Conservation (phyloP, 2,888 invertebrate species). For the Acanthoscelides obtectus region DNA sequence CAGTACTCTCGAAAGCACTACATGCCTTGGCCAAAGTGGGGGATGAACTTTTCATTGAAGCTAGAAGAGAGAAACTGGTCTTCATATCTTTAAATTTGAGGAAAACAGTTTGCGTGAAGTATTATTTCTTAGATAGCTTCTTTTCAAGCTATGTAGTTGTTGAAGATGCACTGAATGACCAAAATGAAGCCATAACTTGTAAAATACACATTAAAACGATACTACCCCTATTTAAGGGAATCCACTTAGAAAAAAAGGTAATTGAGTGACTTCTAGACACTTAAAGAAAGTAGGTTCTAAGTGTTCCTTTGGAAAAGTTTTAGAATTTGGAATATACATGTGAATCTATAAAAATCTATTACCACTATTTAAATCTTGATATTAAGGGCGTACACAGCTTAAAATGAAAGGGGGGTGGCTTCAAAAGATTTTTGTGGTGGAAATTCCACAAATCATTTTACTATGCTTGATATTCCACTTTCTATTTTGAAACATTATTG, state of each 20-base stretch:
- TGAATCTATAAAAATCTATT: too few species aligned
- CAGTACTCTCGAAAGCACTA: conserved; percentile 79
- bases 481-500: too few species aligned
- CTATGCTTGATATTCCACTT: too few species aligned
- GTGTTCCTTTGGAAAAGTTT: too few species aligned
- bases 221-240: conserved; percentile 68
- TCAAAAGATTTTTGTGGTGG: too few species aligned
- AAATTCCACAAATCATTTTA: too few species aligned
- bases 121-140: conserved; percentile 69
- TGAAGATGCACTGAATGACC: conserved; percentile 44
- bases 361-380: too few species aligned
- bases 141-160: conserved; percentile 68
- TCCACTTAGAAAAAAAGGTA: conserved; percentile 65
- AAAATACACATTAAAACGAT: conserved; percentile 81
- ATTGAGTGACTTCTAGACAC: too few species aligned
- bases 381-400: too few species aligned
- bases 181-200: conserved; percentile 57
- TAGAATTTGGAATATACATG: too few species aligned
- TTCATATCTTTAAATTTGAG: conserved; percentile 75
- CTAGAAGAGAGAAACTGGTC: conserved; percentile 63
- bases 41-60: conserved; percentile 79
- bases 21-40: conserved; percentile 82
- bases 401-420: too few species aligned
- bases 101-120: conserved; percentile 81
- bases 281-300: too few species aligned